Evolutionary conservation across 2,113 vertebrate genomes (phyloP), one percentile per base, ranked within the genome.

Genomic region (Setophaga petechia): DNA sequence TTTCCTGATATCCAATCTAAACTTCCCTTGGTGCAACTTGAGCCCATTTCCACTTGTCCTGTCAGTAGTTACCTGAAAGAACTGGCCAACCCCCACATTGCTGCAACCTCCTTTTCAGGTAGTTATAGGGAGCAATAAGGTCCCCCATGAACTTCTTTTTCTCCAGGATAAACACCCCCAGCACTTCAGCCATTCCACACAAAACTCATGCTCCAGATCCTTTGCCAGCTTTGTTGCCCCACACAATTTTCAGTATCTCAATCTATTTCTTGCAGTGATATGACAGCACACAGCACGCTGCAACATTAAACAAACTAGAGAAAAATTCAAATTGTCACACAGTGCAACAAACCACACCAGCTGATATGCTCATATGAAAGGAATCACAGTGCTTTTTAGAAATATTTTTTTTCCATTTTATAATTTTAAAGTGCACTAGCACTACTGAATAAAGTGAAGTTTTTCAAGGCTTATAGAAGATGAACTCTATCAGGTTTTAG

Each of bases 361-460:
- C 5, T 74, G 59, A 72, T 37, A 49, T 16, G 49, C 7, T 62
- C 67, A 35, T 22, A 41, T 22, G 39, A 80, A 89, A 83, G 24
- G 11, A 89, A 77, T 33, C 37, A 65, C 43, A 37, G 25, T 13
- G 12, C 4, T 21, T 91, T 83, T 75, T 57, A 57, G 24, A 79
- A 76, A 86, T 25, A 12, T 24, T 44, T 79, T 54, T 52, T 92
- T 90, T 74, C 31, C 44, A 51, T 20, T 84, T 73, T 68, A 19
- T 41, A 47, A 73, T 87, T 84, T 69, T 43, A 68, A 92, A 74
- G 18, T 62, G 23, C 24, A 69, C 37, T 82, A 77, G 58, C 2
- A 5, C 28, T 75, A 65, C 52, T 33, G 74, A 94, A 87, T 43
- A 89, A 89, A 89, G 89, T 76, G 18, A 93, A 91, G 41, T n/a